Conservation (phyloP, 2,888 invertebrate species). For the Ennomos fuscantarius region DNA sequence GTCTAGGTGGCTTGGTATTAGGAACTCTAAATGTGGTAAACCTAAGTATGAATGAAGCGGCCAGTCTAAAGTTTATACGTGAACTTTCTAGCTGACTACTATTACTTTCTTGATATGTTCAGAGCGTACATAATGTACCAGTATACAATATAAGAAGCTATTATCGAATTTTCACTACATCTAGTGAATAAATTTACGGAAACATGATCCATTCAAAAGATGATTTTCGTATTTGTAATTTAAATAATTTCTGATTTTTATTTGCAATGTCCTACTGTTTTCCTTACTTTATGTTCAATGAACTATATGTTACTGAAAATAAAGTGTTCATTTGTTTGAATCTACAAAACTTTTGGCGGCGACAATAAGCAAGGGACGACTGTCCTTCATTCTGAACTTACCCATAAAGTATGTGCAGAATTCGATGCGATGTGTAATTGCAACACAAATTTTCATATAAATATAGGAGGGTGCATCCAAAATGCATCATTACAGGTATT, state of each 20-base stretch:
- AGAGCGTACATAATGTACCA: no score
- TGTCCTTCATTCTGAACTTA: constrained; percentile 64
- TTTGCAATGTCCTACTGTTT: constrained; percentile 17
- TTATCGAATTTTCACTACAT: constrained; percentile 2
- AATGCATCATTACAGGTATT: constrained; percentile 75
- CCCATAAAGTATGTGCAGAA: constrained; percentile 73
- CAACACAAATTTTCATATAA: constrained; percentile 75
- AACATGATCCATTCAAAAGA: constrained; percentile 34
- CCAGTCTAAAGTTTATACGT: no score
- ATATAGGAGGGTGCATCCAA: constrained; percentile 74
- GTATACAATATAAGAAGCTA: no score
- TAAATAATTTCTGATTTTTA: constrained; percentile 44
- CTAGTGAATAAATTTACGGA: constrained; percentile 40
- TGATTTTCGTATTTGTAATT: constrained; percentile 37
- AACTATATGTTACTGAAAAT: constrained; percentile 13
- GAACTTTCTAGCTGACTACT: no score
- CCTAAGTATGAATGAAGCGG: no score
- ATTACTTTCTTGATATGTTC: no score
- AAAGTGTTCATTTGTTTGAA: constrained; percentile 24
- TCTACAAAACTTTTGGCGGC: constrained; percentile 22
- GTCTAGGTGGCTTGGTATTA: no score
- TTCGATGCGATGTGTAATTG: constrained; percentile 71
- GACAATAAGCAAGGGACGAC: constrained; percentile 57
- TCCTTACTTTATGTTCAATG: neutral
- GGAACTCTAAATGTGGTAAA: no score